Conservation (phyloP, 2,888 invertebrate species). For the Prosapia bicincta region DNA sequence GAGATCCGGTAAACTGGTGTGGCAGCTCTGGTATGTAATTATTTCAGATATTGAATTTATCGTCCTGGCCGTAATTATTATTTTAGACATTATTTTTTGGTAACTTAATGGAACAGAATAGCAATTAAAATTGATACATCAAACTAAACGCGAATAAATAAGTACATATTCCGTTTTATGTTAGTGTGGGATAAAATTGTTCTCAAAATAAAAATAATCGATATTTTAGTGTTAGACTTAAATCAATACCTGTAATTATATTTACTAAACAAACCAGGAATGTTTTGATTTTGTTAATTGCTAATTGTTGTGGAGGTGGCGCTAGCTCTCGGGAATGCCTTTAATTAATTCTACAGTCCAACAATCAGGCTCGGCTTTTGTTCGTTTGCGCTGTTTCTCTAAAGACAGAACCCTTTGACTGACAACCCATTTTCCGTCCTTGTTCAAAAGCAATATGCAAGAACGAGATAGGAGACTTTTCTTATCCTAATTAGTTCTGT, state of each 20-base stretch:
- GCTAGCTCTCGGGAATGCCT: background rate
- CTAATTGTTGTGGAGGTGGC: background rate
- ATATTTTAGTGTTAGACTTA: too few relatives aligned
- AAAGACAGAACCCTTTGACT: background rate
- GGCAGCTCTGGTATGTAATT: too few relatives aligned
- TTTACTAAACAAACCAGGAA: background rate
- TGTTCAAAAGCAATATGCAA: background rate
- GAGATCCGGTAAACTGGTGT: too few relatives aligned
- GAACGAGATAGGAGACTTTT: slow-evolving; percentile 5
- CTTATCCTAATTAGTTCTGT: slow-evolving; percentile 12
- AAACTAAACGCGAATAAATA: too few relatives aligned
- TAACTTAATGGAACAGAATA: too few relatives aligned
- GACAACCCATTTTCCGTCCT: background rate
- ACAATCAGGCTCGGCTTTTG: background rate
- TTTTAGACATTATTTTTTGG: too few relatives aligned
- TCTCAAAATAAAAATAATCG: too few relatives aligned
- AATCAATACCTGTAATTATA: background rate
- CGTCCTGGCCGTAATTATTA: too few relatives aligned
- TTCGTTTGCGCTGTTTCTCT: background rate
- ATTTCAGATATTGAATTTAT: too few relatives aligned
- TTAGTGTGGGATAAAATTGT: too few relatives aligned
- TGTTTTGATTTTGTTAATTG: background rate
- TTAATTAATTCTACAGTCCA: background rate
- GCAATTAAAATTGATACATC: too few relatives aligned
- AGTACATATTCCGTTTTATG: too few relatives aligned